Base-by-base conservation (phyloP, 2,113 vertebrate genomes). In the Sinocyclocheilus anshuiensis region DNA sequence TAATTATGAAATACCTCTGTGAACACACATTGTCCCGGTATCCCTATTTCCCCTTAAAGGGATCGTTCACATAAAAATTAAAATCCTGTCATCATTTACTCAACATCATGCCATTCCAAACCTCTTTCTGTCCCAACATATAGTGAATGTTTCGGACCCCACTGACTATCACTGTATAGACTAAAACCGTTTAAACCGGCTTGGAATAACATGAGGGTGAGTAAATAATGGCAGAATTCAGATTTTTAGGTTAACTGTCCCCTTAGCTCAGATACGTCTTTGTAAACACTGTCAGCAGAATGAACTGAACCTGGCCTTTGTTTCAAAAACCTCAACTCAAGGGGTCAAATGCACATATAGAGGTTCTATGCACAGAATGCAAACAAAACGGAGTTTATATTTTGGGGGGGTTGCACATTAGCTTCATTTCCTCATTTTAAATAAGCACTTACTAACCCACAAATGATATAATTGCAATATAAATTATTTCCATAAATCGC, bases 361-460 rank as follows among this genome's bases (percentile, higher is more conserved):
- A 75, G 76, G 18, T 29, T 57, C 65, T 81, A 86, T 86, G 84
- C 87, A 84, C 74, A 86, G 65, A 65, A 86, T 55, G 85, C 77
- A 39, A 65, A 82, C 33, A 26, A 26, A 82, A 53, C 80, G 9
- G 57, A 77, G 79, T 69, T 84, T 80, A 75, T 74, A 15, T 69
- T 59, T 36, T 77, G 29, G 11, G 42, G 82, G 77, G 20, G 77
- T 84, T 50, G 81, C 88, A 86, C 88, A 82, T 83, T 74, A 61
- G 84, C 55, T 82, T 63, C 16, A 77, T 83, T 84, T 86, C 57
- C 79, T 89, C 83, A 59, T 26, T 78, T 71, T 61, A 71, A 42
- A 77, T 67, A 82, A 87, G 88, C 85, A 89, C 88, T 89, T 86
- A 86, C 57, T 87, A 83, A 71, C 77, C 39, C 39, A 39, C 26